phyloP scores from a whole-genome alignment of 1,140 invertebrate species.

The Rhopalosiphum padi region DNA sequence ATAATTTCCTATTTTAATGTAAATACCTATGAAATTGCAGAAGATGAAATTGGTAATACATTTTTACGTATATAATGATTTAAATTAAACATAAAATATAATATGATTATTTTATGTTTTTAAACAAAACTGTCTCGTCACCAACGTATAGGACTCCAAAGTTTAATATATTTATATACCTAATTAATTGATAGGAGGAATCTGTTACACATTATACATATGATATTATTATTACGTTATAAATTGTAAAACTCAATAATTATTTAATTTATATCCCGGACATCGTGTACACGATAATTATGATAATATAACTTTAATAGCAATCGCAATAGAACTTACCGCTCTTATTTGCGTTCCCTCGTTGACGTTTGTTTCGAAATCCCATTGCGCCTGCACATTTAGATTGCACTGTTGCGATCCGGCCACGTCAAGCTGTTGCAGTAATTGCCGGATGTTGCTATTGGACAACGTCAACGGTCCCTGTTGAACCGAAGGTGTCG shows the following conservation, averaged over 20 bases:
- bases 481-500: not conserved
- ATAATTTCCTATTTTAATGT: not conserved
- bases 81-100: not conserved
- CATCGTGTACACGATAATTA: not conserved
- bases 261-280: too few relatives aligned
- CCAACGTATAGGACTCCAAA: not conserved
- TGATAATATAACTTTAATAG: not conserved
- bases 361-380: slow-evolving; percentile 86
- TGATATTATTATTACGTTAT: too few relatives aligned
- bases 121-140: not conserved
- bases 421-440: slow-evolving; percentile 75
- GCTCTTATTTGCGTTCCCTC: slow-evolving; percentile 80
- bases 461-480: slow-evolving; percentile 40
- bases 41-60: not conserved
- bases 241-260: too few relatives aligned
- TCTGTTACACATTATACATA: not conserved
- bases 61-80: not conserved
- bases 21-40: not conserved
- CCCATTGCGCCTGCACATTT: slow-evolving; percentile 85
- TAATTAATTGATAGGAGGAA: not conserved
- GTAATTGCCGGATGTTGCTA: slow-evolving; percentile 64
- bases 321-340: slow-evolving; percentile 69
- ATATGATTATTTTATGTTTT: not conserved
- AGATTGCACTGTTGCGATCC: slow-evolving; percentile 79
- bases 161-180: not conserved